phyloP scores from a whole-genome alignment of 2,113 vertebrate genomes.

The Mesoclemmys tuberculata region DNA sequence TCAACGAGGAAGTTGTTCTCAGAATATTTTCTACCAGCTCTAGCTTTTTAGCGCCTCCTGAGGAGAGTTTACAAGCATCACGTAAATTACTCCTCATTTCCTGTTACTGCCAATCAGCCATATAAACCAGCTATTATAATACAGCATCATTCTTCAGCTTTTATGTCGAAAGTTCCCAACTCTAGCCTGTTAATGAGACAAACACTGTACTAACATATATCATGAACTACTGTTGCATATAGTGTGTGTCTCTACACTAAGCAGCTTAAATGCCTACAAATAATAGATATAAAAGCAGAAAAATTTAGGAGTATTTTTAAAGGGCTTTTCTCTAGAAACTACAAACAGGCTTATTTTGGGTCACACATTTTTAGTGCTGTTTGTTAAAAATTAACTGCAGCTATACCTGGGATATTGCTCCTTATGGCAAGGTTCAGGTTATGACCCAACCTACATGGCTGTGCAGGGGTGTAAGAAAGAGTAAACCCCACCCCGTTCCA shows the following conservation, averaged over 20 bases:
- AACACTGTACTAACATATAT: background rate
- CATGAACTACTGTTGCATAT: rapidly evolving
- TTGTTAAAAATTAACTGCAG: background rate
- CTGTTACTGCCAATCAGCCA: no score
- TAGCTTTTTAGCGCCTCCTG: rapidly evolving
- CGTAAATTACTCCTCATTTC: no score
- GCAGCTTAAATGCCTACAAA: rapidly evolving
- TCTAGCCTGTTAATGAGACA: rapidly evolving
- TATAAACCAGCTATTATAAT: background rate
- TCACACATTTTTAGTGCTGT: background rate
- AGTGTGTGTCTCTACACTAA: rapidly evolving
- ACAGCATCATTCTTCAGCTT: background rate
- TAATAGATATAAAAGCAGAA: rapidly evolving
- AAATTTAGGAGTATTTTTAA: background rate
- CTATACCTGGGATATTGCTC: background rate
- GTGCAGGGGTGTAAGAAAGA: background rate
- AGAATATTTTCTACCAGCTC: rapidly evolving
- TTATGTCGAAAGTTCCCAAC: background rate
- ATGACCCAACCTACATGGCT: background rate
- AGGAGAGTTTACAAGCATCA: background rate
- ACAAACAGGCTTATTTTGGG: no score
- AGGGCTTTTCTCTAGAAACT: background rate
- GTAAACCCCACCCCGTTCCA: background rate
- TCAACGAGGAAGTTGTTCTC: background rate
- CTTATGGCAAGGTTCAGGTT: background rate